Evolutionary conservation across 2,797 vertebrate species (phyloP).

Genomic region (Pangasius larnaudii): DNA sequence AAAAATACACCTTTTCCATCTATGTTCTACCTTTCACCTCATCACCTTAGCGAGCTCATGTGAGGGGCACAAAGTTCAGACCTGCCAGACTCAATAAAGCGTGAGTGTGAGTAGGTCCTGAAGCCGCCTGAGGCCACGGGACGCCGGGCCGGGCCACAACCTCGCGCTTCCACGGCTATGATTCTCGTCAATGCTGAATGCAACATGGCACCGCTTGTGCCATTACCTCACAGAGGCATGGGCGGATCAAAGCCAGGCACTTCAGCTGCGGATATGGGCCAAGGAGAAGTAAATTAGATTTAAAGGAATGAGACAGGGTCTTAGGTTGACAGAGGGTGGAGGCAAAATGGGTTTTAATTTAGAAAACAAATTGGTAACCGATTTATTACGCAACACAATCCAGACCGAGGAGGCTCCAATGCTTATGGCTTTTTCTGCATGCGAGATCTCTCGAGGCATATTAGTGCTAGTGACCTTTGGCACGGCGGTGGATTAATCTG

Average conservation of each 20-base stretch:
- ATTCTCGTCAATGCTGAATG: constrained; percentile 47
- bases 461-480: constrained; percentile 44
- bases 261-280: constrained; percentile 40
- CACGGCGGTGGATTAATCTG: constrained; percentile 54
- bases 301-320: constrained; percentile 53
- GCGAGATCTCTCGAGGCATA: constrained; percentile 51
- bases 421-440: constrained; percentile 25
- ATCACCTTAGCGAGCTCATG: constrained; percentile 44
- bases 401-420: constrained; percentile 38
- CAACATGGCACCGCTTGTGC: constrained; percentile 46
- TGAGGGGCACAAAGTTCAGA: constrained; percentile 51
- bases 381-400: constrained; percentile 55
- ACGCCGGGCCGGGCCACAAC: constrained; percentile 42
- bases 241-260: constrained; percentile 57
- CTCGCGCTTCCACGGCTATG: constrained; percentile 39
- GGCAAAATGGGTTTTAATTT: constrained; percentile 57
- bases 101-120: constrained; percentile 41
- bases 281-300: constrained; percentile 54
- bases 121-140: constrained; percentile 51
- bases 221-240: constrained; percentile 49
- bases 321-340: constrained; percentile 51
- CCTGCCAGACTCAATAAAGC: constrained; percentile 58
- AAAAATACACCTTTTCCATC: constrained; percentile 26
- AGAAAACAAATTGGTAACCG: constrained; percentile 60
- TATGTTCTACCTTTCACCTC: constrained; percentile 51